Base-by-base conservation (phyloP, 2,888 invertebrate species). In the Frankliniella intonsa region DNA sequence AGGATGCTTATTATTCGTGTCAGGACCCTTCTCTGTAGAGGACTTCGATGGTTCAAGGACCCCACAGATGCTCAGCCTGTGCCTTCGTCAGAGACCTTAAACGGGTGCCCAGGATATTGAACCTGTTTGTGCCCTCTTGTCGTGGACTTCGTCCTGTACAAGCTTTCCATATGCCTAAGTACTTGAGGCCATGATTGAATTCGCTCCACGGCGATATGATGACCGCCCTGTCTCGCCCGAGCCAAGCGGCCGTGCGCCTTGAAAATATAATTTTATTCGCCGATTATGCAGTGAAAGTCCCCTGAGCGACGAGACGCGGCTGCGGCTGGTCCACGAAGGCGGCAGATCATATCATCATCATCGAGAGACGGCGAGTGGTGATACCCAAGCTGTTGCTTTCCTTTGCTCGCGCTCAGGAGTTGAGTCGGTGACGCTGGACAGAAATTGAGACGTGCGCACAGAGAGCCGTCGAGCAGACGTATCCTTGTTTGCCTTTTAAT, bases 261-360 rank as follows among this genome's bases (percentile, higher is more conserved):
- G 62, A 76, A 76, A 76, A 76, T 12, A 76, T 76, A 22, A 76
- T 76, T 25, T 76, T 76, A 76, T 22, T 12, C 25, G 69, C 69
- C 69, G 69, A 76, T 76, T 76, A 76, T 76, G 69, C 69, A 76
- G 69, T 76, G 69, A 76, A 76, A 76, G 69, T 76, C 25, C 38
- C 38, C 25, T 76, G 25, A 25, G 69, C 69, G 69, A 76, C 69
- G 69, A 5, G 38, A 38, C 38, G 25, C 69, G 65, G 10, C 65
- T n/a, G 69, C 10, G 51, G 51, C 55, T 14, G 55, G 14, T 12
- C 14, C 55, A 55, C 17, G 55, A 17, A 12, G 17, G 55, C 55
- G 55, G 55, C 55, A 55, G 55, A 14, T 19, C 17, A 55, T 14
- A 55, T 55, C 55, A 55, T 55, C 55, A 55, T 14, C 55, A 19